These are phyloP conservation scores for Furnarius figulus DNA, from an alignment of 2,113 vertebrate species.

Conservation along the genomic window DNA sequence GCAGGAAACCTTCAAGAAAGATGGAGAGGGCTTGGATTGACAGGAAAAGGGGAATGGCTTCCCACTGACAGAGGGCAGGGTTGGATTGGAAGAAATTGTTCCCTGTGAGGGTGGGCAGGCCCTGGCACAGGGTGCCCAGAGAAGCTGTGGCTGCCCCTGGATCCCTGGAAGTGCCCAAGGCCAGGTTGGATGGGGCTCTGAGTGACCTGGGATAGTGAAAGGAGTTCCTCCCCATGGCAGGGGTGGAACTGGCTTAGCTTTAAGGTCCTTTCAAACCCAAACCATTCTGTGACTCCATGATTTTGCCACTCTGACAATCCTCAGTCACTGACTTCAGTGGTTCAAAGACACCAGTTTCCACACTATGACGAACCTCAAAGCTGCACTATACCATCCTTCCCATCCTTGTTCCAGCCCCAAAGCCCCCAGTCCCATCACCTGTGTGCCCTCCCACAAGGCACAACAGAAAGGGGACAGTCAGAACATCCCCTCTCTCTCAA, in stretches of 20 bases:
- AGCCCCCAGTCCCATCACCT: not conserved
- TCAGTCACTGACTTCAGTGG: not conserved
- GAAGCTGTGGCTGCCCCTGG: not conserved
- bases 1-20: not conserved
- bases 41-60: not conserved
- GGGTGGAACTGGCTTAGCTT: not conserved
- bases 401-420: not conserved
- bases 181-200: too few relatives aligned
- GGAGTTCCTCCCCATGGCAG: too few relatives aligned
- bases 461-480: not conserved
- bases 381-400: accelerated
- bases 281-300: not conserved
- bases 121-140: not conserved
- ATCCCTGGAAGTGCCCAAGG: too few relatives aligned
- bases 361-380: not conserved
- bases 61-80: accelerated
- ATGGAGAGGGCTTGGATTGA: not conserved
- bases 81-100: not conserved
- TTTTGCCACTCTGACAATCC: not conserved
- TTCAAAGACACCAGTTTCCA: not conserved
- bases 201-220: too few relatives aligned
- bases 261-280: not conserved
- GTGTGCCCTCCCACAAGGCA: not conserved
- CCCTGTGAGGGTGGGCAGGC: not conserved
- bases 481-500: accelerated